Percentiles rank a stretch among this genome's conserved stretches.
Conservation (phyloP, 2,888 invertebrate genomes). For the Acanthoscelides obtectus region DNA sequence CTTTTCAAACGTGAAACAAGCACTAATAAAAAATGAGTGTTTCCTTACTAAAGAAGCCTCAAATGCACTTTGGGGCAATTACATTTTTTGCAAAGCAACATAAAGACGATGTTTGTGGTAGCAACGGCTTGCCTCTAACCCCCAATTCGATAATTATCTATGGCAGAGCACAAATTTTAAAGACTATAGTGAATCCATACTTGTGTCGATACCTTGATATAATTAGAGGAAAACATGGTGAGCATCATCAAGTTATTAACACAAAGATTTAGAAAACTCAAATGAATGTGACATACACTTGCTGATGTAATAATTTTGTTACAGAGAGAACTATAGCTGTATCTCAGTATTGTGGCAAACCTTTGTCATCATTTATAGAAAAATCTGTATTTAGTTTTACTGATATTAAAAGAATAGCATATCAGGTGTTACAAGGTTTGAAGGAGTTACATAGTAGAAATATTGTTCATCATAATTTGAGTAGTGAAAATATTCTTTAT, state of each 20-base stretch:
- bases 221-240: conserved; percentile 91
- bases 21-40: conserved; percentile 18
- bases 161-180: conserved; percentile 80
- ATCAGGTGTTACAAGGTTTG: conserved; percentile 70
- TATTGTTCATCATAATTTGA: conserved; percentile 75
- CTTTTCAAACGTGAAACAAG: background rate
- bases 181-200: conserved; percentile 72
- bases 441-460: conserved; percentile 66
- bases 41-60: conserved; percentile 45
- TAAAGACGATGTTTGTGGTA: conserved; percentile 87
- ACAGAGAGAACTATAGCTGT: conserved; percentile 78
- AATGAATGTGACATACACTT: background rate
- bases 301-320: conserved; percentile 28
- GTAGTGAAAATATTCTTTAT: conserved; percentile 77
- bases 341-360: conserved; percentile 70
- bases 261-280: background rate
- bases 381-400: conserved; percentile 47
- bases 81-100: conserved; percentile 90
- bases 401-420: conserved; percentile 61
- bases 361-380: conserved; percentile 53
- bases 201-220: conserved; percentile 89
- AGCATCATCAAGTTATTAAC: conserved; percentile 18
- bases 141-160: conserved; percentile 94
- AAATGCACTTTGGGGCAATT: conserved; percentile 71
- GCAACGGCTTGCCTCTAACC: conserved; percentile 92